Base-by-base conservation (phyloP, 2,113 vertebrate species). In the Nymphicus hollandicus region DNA sequence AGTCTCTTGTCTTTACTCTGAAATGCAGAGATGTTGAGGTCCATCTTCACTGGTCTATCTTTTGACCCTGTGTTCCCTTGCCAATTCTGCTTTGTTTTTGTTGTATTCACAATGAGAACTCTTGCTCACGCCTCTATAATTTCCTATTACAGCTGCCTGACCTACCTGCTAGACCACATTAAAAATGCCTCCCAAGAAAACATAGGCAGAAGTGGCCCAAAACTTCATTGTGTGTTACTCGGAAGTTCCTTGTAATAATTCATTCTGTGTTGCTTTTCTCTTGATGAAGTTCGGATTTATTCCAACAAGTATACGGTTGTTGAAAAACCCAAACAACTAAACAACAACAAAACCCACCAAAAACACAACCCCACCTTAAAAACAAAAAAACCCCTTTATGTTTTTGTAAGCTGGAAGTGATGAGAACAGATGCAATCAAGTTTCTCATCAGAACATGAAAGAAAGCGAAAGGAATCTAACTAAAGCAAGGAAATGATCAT, bases 41-140 rank as follows among this genome's bases (percentile, higher is more conserved):
- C 31, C 6, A 2, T 82, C 41, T 46, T 61, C n/a, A 6, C 22
- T 46, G 39, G 3, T 31, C 27, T 76, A 0, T 22, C 52, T 28
- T 50, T 33, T 86, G 72, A 24, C 29, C 12, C 29, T 73, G 17
- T 16, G 6, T 0, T 1, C 52, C 47, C 7, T 33, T 37, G 23
- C 24, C 39, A 31, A 3, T 37, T 71, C 18, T 37, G 22, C 2
- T 49, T 88, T 81, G 27, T 49, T 83, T 82, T 58, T 78, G 3
- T 50, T 80, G 25, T 33, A 20, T 35, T 87, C 24, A 20, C 29
- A 60, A 27, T 6, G 25, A 64, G 44, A 80, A 28, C 20, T 65
- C 52, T 9, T 68, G 23, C 25, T 72, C 0, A 1, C 2, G 2
- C 73, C 80, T 71, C 29, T 10, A 1, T 25, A 23, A 22, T 52